Conservation (phyloP, 2,797 vertebrate species). For the Halcyon chelicuti region DNA sequence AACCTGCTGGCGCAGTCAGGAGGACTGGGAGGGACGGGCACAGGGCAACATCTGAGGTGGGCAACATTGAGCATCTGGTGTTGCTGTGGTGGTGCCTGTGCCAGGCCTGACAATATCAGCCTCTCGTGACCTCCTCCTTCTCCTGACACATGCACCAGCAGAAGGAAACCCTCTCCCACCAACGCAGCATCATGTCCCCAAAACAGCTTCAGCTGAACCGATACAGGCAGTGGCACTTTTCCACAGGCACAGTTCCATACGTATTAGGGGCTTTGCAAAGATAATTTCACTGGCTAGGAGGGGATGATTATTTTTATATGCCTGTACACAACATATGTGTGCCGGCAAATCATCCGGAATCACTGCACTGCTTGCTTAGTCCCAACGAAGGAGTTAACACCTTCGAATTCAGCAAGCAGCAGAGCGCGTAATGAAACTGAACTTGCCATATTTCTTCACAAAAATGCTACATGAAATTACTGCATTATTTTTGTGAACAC, state of each 20-base stretch:
- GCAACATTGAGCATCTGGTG: fast-evolving
- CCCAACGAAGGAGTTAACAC: neutral
- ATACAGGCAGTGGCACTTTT: neutral
- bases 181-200: neutral
- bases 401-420: neutral
- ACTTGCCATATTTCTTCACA: neutral
- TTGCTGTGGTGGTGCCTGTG: fast-evolving
- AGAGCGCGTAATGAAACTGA: neutral
- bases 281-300: slow-evolving; percentile 10
- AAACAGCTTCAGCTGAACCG: neutral
- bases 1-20: fast-evolving
- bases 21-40: neutral
- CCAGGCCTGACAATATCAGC: neutral
- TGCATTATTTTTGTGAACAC: neutral
- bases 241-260: neutral
- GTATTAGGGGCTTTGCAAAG: neutral
- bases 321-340: slow-evolving; percentile 8
- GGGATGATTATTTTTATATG: slow-evolving; percentile 35
- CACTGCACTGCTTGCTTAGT: slow-evolving; percentile 5
- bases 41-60: neutral
- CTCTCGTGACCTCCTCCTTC: neutral
- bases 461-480: neutral
- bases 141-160: neutral
- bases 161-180: slow-evolving; percentile 36
- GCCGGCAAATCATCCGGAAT: neutral